Evolutionary conservation across 2,797 vertebrate genomes (phyloP), one percentile per base, ranked within the genome.

Genomic region (Anguilla megastoma): DNA sequence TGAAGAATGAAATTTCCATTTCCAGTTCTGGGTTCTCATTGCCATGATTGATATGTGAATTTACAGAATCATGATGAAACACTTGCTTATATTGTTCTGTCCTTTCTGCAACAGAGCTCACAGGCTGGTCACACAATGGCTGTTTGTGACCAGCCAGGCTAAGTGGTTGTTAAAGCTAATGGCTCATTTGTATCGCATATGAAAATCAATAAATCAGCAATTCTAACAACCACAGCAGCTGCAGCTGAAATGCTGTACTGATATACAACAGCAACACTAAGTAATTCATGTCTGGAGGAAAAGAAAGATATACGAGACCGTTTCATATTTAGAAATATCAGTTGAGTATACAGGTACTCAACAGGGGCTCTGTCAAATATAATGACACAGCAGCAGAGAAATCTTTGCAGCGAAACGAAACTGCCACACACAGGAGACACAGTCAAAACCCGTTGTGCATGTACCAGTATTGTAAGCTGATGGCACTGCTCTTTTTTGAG

Each of bases 201-300:
- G 84, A 33, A 60, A 74, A 87, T 87, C n/a, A 27, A 87, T 58
- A 56, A 58, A 60, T 82, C 79, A 87, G 76, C 56, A 41, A n/a
- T 36, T 33, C 36, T 56, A 80, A 79, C 74, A 60, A 58, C 0
- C 14, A 63, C 58, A 87, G 33, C 74, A 87, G 33, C 74, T 60
- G 33, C 56, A 63, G 54, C 58, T 58, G 30, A 30, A 80, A 56
- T 80, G 58, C 79, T 48, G 41, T 7, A 48, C 79, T 50, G 79
- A 82, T 79, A 79, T 24, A 41, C 33, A 82, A 82, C 45, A 82
- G 24, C 79, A 82, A n/a, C 21, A n/a, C 41, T 1, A 18, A 41
- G 24, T 21, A 76, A 76, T 18, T 76, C 2, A 41, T 41, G 33
- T 18, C 2, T 41, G 33, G 33, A 76, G 33, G 41, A 36, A 41